These are phyloP conservation scores for Limnothrissa miodon DNA, from an alignment of 2,113 vertebrate genomes.

Conservation along the genomic window DNA sequence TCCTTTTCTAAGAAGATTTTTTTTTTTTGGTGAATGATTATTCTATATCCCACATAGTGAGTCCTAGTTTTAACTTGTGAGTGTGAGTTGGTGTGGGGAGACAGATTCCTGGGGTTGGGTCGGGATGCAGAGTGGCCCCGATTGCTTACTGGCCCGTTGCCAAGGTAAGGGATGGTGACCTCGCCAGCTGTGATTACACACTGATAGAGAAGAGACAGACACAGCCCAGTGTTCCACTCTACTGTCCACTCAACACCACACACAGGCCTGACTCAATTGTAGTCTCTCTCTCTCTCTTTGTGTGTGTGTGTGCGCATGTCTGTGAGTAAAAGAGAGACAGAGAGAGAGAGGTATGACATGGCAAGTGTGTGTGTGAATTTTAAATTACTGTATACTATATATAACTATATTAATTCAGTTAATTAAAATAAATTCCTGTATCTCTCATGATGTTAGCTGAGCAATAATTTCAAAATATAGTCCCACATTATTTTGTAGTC, in stretches of 20 bases:
- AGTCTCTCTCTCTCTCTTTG: constrained; percentile 6
- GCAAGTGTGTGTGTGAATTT: background rate
- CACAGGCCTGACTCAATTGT: constrained; percentile 46
- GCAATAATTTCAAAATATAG: too few species aligned
- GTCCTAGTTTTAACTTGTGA: background rate
- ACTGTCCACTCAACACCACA: constrained; percentile 28
- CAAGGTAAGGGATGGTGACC: constrained; percentile 14
- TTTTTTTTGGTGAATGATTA: background rate
- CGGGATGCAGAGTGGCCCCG: background rate
- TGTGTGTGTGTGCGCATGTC: background rate
- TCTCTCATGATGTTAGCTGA: too few species aligned
- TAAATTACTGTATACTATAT: background rate
- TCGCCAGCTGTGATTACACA: constrained; percentile 31
- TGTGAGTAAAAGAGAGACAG: background rate
- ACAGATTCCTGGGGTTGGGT: background rate
- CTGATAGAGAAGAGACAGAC: constrained; percentile 24
- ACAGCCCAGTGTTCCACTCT: constrained; percentile 28
- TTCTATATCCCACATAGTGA: background rate
- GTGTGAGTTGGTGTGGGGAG: background rate
- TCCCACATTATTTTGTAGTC: too few species aligned
- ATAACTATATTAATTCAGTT: too few species aligned
- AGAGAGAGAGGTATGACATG: too few species aligned
- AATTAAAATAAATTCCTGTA: too few species aligned
- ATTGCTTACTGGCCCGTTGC: constrained; percentile 23
- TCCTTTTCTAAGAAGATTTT: background rate